phyloP scores from a whole-genome alignment of 2,113 vertebrate species.

The Phaethon lepturus region DNA sequence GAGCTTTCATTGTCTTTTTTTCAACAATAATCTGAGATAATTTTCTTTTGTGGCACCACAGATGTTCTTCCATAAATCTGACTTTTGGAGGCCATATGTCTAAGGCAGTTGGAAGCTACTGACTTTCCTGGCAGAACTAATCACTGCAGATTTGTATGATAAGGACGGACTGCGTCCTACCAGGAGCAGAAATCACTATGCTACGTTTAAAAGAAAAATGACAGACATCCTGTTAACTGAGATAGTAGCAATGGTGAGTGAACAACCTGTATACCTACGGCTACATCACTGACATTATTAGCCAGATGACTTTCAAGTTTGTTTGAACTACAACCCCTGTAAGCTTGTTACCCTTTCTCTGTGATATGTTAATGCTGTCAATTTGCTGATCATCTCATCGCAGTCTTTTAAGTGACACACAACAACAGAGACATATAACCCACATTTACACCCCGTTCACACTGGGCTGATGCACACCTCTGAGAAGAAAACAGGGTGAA shows the following conservation, averaged over 20 bases:
- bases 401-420: not conserved
- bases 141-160: not conserved
- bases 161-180: not conserved
- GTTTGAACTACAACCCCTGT: not conserved
- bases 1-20: conserved; percentile 3
- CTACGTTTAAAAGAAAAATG: not conserved
- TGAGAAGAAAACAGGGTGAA: not conserved
- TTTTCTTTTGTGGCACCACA: not conserved
- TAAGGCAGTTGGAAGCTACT: not conserved
- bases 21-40: not conserved
- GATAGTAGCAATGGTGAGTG: not conserved
- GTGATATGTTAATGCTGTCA: not conserved
- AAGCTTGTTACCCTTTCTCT: not conserved
- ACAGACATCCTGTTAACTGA: not conserved
- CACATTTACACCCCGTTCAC: not conserved
- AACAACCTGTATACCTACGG: not conserved
- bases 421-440: not conserved
- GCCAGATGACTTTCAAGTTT: not conserved
- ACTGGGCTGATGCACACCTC: not conserved
- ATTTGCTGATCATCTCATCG: not conserved
- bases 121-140: not conserved
- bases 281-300: not conserved
- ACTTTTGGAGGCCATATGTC: not conserved
- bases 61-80: not conserved
- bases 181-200: not conserved